A percentile compares a stretch with the other conserved stretches of the same genome.
phyloP scores from a whole-genome alignment of 2,797 vertebrate species.

The Scolopax bukidnonensis region DNA sequence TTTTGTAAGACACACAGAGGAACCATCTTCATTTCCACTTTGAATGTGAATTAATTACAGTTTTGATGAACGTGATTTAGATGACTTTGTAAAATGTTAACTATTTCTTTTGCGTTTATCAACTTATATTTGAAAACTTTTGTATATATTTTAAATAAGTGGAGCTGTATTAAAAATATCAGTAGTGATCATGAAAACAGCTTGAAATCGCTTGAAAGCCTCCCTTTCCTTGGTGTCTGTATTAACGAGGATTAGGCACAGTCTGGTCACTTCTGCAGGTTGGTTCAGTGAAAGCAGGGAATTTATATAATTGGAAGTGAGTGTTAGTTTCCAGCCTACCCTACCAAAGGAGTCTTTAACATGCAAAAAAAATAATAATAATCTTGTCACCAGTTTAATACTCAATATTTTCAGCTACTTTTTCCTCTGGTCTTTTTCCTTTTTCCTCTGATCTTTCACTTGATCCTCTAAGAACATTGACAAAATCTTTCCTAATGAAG shows the following conservation, averaged over 20 bases:
- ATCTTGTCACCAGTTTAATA: background rate
- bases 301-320: background rate
- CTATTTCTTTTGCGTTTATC: background rate
- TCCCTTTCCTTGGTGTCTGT: background rate
- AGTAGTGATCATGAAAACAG: background rate
- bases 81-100: background rate
- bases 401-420: accelerated
- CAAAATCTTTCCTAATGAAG: background rate
- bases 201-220: constrained; percentile 11
- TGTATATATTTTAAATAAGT: background rate
- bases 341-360: background rate
- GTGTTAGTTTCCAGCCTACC: background rate
- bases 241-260: background rate
- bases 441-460: background rate
- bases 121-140: background rate
- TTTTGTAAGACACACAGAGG: background rate
- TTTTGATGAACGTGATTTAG: background rate
- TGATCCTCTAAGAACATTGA: background rate
- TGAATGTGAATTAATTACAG: background rate
- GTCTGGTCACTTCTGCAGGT: background rate
- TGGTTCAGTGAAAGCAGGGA: background rate
- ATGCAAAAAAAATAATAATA: background rate
- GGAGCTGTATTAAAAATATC: constrained; percentile 2
- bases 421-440: background rate
- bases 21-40: background rate